Evolutionary conservation across 1,140 invertebrate genomes (phyloP).

Genomic region (Forficula auricularia): DNA sequence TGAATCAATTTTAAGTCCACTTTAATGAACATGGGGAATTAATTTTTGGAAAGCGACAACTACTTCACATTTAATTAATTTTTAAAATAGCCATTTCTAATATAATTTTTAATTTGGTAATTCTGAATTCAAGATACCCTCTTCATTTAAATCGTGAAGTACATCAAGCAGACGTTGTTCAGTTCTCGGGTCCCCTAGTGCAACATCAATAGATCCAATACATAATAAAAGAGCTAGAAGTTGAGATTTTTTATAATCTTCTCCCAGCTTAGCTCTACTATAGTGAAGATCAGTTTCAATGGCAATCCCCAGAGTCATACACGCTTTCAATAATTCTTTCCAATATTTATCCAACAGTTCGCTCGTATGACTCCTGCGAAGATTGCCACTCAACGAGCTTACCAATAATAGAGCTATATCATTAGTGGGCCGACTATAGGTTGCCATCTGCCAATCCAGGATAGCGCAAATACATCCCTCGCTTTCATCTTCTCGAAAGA

Average conservation of each 20-base stretch:
- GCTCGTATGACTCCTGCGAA: slow-evolving; percentile 37
- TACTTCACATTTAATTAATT: too few relatives aligned
- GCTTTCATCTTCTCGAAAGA: slow-evolving; percentile 36
- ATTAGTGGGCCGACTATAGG: slow-evolving; percentile 54
- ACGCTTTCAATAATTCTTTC: slow-evolving; percentile 32
- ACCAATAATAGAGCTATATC: slow-evolving; percentile 58
- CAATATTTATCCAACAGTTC: slow-evolving; percentile 50
- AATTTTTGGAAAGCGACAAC: too few relatives aligned
- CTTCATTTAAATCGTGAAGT: slow-evolving; percentile 37
- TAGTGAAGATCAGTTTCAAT: slow-evolving; percentile 36
- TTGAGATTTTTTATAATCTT: slow-evolving; percentile 51
- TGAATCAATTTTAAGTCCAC: too few relatives aligned
- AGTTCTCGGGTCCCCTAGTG: slow-evolving; percentile 43
- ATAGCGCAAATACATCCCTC: slow-evolving; percentile 37
- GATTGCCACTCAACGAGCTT: slow-evolving; percentile 52
- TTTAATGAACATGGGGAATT: too few relatives aligned
- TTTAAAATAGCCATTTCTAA: too few relatives aligned
- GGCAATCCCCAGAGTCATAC: slow-evolving; percentile 37
- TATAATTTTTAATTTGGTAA: slow-evolving; percentile 12
- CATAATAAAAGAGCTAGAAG: slow-evolving; percentile 54
- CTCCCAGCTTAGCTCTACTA: slow-evolving; percentile 32
- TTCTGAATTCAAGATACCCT: slow-evolving; percentile 28
- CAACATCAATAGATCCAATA: slow-evolving; percentile 61
- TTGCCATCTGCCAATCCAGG: slow-evolving; percentile 71
- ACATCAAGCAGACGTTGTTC: slow-evolving; percentile 45